Evolutionary conservation across 2,113 vertebrate genomes (phyloP).

Genomic region (Plecotus auritus): DNA sequence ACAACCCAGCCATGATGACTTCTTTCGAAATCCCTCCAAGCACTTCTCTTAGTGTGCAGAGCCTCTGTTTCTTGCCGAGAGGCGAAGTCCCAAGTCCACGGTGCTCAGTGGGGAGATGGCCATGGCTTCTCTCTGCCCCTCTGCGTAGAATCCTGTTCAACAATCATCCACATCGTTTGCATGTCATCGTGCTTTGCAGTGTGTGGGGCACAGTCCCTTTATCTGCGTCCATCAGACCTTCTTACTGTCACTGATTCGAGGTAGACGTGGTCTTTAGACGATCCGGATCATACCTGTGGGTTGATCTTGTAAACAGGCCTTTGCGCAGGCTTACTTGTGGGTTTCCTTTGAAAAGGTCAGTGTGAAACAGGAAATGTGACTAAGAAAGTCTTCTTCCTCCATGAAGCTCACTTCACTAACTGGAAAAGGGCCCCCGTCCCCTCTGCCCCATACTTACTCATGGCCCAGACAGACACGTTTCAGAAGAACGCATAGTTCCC

Average conservation of each 20-base stretch:
- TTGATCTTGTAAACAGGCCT: conserved; percentile 48
- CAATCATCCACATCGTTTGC: neutral
- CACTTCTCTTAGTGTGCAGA: conserved; percentile 6
- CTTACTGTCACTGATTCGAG: conserved; percentile 49
- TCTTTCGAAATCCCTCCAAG: conserved; percentile 16
- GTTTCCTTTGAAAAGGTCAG: conserved; percentile 72
- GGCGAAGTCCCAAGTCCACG: neutral
- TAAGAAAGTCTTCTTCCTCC: conserved; percentile 66
- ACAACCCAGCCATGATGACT: neutral
- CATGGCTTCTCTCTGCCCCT: neutral
- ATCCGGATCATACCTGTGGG: conserved; percentile 63
- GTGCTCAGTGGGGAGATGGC: neutral
- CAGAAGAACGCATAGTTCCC: conserved; percentile 55
- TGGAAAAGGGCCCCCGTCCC: conserved; percentile 11
- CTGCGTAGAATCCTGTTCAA: neutral
- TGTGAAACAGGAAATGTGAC: conserved; percentile 72
- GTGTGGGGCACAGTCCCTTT: neutral
- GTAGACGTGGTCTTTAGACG: conserved; percentile 33
- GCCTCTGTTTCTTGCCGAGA: neutral
- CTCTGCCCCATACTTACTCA: conserved; percentile 43
- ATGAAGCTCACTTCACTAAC: conserved; percentile 59
- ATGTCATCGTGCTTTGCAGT: neutral
- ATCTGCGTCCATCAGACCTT: conserved; percentile 39
- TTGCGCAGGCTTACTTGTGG: conserved; percentile 52
- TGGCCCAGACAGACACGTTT: conserved; percentile 2